Evolutionary conservation across 2,113 vertebrate genomes (phyloP).

Genomic region (Sturnus vulgaris): DNA sequence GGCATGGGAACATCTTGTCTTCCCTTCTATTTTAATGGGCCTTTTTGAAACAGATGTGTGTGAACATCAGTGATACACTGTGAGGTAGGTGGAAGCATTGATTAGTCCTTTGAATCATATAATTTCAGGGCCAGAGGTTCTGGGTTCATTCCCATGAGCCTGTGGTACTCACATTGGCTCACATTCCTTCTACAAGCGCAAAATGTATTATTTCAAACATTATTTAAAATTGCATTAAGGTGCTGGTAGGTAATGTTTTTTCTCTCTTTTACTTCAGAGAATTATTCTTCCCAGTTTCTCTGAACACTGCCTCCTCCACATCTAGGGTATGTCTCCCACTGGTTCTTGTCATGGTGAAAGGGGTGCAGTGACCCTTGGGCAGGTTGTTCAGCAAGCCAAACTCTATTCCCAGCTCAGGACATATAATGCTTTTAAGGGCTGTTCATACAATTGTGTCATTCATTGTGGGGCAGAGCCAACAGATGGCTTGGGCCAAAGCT

Average conservation of each 20-base stretch:
- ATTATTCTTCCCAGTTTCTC: not conserved
- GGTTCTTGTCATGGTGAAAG: not conserved
- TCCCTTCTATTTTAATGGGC: not conserved
- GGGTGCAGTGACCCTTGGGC: not conserved
- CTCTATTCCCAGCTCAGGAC: not conserved
- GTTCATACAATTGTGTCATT: not conserved
- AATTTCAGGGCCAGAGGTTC: not conserved
- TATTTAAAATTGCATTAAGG: not conserved
- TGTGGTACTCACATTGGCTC: not conserved
- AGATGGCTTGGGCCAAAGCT: not conserved
- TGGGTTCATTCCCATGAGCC: not conserved
- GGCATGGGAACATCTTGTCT: not conserved
- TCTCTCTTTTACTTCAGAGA: not conserved
- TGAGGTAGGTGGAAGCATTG: not conserved
- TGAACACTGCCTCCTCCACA: not conserved
- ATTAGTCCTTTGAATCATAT: not conserved
- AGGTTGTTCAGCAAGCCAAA: not conserved
- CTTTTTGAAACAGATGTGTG: not conserved
- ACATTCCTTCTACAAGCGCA: not conserved
- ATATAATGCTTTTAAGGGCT: not conserved
- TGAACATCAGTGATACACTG: not conserved
- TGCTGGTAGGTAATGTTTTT: not conserved
- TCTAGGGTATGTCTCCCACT: not conserved
- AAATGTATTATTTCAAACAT: rapidly evolving
- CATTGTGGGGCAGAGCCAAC: not conserved